These are phyloP conservation scores for Cardiocondyla obscurior DNA, from an alignment of 1,140 invertebrate genomes.

Conservation along the genomic window DNA sequence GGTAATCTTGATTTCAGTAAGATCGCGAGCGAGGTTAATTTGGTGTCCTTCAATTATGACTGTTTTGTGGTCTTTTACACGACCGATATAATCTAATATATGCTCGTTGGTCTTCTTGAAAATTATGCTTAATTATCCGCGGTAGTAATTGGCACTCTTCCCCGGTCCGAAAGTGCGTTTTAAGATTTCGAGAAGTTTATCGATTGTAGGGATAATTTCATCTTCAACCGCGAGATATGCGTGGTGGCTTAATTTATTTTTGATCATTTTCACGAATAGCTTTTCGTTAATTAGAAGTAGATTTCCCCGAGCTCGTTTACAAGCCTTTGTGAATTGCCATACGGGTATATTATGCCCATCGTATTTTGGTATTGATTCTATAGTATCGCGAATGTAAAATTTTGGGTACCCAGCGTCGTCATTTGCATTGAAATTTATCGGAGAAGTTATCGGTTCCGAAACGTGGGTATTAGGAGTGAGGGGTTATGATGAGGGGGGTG, in stretches of 20 bases:
- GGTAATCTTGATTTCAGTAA: too few relatives aligned
- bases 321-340: not conserved
- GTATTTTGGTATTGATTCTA: too few relatives aligned
- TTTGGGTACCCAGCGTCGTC: too few relatives aligned
- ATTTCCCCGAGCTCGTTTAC: not conserved
- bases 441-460: too few relatives aligned
- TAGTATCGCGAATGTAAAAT: not conserved
- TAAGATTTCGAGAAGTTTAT: too few relatives aligned
- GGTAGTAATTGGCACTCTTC: not conserved
- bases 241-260: not conserved
- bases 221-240: not conserved
- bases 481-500: too few relatives aligned
- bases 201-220: not conserved
- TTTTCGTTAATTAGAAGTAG: not conserved
- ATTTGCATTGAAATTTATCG: too few relatives aligned
- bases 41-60: too few relatives aligned
- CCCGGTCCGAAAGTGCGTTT: not conserved
- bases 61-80: not conserved
- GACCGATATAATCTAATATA: not conserved
- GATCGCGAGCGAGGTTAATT: too few relatives aligned
- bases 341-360: too few relatives aligned
- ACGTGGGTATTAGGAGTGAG: too few relatives aligned
- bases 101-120: not conserved
- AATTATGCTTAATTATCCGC: not conserved
- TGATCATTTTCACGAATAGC: not conserved